Conservation (phyloP, 2,113 vertebrate genomes). For the Miniopterus natalensis region DNA sequence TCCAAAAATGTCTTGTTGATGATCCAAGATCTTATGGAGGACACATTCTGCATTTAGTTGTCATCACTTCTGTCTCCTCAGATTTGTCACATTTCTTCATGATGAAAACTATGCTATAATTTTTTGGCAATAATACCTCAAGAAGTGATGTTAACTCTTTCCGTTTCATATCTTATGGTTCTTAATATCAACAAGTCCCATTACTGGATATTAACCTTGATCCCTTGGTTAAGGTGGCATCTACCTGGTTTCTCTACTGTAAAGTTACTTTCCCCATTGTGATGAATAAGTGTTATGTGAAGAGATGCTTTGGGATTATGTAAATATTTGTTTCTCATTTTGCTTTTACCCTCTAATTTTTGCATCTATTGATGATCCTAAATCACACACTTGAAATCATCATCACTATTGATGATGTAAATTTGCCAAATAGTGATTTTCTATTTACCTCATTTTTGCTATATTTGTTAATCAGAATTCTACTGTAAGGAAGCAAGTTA, state of each 20-base stretch:
- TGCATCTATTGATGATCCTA: background rate
- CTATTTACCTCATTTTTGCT: background rate
- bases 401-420: background rate
- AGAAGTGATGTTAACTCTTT: background rate
- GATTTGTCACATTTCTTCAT: background rate
- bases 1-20: background rate
- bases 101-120: background rate
- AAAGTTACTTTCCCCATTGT: background rate
- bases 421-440: conserved; percentile 16
- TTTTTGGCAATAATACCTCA: background rate
- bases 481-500: background rate
- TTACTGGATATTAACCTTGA: background rate
- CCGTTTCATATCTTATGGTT: background rate
- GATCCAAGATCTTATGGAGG: background rate
- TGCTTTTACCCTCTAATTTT: background rate
- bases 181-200: background rate
- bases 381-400: background rate
- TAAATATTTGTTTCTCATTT: background rate
- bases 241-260: background rate
- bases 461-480: background rate
- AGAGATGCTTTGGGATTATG: background rate
- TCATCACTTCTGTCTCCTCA: background rate
- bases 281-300: background rate
- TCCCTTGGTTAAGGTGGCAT: background rate
- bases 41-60: background rate